Conservation (phyloP, 2,797 vertebrate species). For the Betta splendens region DNA sequence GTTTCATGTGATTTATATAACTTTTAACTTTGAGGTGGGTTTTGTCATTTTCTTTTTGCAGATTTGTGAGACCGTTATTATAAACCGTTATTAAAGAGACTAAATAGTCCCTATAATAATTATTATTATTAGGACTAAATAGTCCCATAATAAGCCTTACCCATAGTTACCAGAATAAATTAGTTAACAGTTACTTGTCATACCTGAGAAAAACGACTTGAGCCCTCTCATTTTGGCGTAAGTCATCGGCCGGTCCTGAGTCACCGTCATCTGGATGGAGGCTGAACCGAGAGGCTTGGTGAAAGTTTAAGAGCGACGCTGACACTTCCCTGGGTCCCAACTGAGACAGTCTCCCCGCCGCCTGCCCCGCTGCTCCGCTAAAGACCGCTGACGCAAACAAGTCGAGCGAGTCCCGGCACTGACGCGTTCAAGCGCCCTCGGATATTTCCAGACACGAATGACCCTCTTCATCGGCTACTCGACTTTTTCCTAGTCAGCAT, state of each 20-base stretch:
- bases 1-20: too few species aligned
- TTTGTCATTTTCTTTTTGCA: too few species aligned
- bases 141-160: too few species aligned
- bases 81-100: too few species aligned
- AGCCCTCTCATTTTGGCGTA: slow-evolving; percentile 80
- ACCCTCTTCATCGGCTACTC: background rate
- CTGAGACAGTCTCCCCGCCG: too few species aligned
- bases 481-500: background rate
- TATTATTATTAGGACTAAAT: too few species aligned
- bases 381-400: slow-evolving; percentile 5
- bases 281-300: background rate
- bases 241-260: slow-evolving; percentile 61
- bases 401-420: background rate
- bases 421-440: slow-evolving; percentile 48
- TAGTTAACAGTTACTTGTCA: background rate
- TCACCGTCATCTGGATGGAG: slow-evolving; percentile 59
- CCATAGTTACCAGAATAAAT: too few species aligned
- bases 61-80: too few species aligned
- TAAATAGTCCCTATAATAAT: too few species aligned
- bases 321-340: too few species aligned
- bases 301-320: background rate
- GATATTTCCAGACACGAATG: background rate
- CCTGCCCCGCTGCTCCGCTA: slow-evolving; percentile 6
- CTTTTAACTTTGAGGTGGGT: too few species aligned
- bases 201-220: slow-evolving; percentile 79